phyloP scores from a whole-genome alignment of 2,797 vertebrate species.

The Hippocampus kuda region DNA sequence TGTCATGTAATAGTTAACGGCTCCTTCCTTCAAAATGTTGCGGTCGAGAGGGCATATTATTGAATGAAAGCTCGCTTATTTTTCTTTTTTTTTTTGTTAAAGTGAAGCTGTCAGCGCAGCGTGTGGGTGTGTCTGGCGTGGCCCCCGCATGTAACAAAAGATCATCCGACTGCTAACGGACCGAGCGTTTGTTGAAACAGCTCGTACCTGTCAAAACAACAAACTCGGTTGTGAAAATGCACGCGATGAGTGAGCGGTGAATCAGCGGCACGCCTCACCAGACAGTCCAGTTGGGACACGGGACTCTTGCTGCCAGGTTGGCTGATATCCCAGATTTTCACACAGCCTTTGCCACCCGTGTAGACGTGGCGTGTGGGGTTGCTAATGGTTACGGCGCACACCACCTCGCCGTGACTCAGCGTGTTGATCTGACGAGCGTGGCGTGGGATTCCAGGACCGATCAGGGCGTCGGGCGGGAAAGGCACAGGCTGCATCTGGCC shows the following conservation, averaged over 20 bases:
- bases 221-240: slow-evolving; percentile 8
- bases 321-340: slow-evolving; percentile 98
- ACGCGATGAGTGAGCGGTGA: slow-evolving; percentile 10
- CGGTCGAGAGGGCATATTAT: background rate
- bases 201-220: slow-evolving; percentile 10
- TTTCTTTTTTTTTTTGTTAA: background rate
- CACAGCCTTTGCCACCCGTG: slow-evolving; percentile 92
- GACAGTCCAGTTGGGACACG: slow-evolving; percentile 87
- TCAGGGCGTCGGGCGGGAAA: slow-evolving; percentile 74
- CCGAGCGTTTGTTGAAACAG: slow-evolving; percentile 10
- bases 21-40: slow-evolving; percentile 6
- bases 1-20: slow-evolving; percentile 1
- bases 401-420: slow-evolving; percentile 75
- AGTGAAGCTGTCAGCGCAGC: slow-evolving; percentile 7
- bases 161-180: slow-evolving; percentile 14
- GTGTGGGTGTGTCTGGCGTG: slow-evolving; percentile 1
- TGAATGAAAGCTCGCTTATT: slow-evolving; percentile 11
- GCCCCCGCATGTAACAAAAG: slow-evolving; percentile 9
- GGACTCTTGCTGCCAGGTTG: slow-evolving; percentile 91
- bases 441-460: slow-evolving; percentile 73
- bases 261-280: slow-evolving; percentile 66
- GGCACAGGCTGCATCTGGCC: slow-evolving; percentile 79
- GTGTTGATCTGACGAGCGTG: slow-evolving; percentile 80
- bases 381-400: slow-evolving; percentile 92
- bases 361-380: slow-evolving; percentile 94